phyloP scores from a whole-genome alignment of 2,888 invertebrate genomes.

The Linnaemya tessellans region DNA sequence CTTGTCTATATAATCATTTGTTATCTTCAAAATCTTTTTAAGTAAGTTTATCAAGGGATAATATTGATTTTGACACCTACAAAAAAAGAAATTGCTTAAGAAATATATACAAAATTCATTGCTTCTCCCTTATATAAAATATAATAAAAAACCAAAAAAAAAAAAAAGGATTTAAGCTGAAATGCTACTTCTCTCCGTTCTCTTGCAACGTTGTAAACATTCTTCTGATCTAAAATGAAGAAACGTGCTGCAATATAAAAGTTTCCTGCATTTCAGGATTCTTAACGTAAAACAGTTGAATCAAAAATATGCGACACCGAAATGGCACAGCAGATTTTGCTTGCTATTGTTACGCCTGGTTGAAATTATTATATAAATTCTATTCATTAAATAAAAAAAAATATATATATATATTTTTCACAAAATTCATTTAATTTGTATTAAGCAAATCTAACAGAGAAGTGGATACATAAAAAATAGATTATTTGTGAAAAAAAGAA shows the following conservation, averaged over 20 bases:
- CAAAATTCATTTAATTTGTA: no score
- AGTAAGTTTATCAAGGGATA: conserved; percentile 70
- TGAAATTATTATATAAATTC: no score
- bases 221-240: conserved; percentile 46
- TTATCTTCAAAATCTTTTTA: conserved; percentile 69
- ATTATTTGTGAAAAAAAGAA: no score
- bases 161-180: conserved; percentile 15
- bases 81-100: not conserved
- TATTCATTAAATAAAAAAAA: no score
- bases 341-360: no score
- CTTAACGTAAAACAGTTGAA: not conserved
- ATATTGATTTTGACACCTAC: conserved; percentile 70
- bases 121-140: not conserved
- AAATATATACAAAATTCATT: conserved; percentile 5
- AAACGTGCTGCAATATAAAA: conserved; percentile 57
- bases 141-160: not conserved
- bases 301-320: not conserved
- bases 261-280: conserved; percentile 36
- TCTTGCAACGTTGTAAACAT: conserved; percentile 10
- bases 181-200: conserved; percentile 1
- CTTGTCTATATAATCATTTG: conserved; percentile 67
- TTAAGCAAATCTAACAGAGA: no score
- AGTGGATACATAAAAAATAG: no score
- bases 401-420: no score
- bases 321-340: not conserved